A percentile compares a stretch with the other conserved stretches of the same genome.
phyloP scores from a whole-genome alignment of 2,888 invertebrate genomes.

The Nemurella pictetii region DNA sequence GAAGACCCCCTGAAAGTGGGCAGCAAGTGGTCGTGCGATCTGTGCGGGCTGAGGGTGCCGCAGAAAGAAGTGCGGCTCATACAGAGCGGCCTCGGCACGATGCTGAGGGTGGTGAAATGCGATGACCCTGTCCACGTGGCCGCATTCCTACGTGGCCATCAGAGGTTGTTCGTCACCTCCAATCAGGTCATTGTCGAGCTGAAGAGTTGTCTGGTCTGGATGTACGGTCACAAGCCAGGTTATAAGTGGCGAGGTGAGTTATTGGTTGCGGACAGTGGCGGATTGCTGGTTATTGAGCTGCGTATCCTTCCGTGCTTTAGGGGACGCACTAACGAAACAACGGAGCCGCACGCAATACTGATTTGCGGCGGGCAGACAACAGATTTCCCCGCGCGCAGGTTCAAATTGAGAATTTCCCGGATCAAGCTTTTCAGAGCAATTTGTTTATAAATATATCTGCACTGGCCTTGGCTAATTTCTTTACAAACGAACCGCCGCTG shows the following conservation, averaged over 20 bases:
- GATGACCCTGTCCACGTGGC: constrained; percentile 59
- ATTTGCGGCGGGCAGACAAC: no score
- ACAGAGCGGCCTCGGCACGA: constrained; percentile 53
- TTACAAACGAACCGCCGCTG: not conserved
- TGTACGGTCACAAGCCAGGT: constrained; percentile 61
- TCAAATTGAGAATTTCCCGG: no score
- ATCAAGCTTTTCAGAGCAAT: no score
- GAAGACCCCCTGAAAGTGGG: constrained; percentile 58
- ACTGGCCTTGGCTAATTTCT: no score
- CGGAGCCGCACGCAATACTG: no score
- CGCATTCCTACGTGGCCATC: constrained; percentile 59
- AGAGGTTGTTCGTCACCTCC: constrained; percentile 60
- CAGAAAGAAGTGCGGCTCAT: constrained; percentile 50
- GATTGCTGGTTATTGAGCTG: no score
- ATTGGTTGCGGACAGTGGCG: no score
- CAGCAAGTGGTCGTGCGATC: constrained; percentile 63
- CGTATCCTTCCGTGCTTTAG: no score
- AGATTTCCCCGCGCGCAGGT: no score
- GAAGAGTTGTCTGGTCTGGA: constrained; percentile 65
- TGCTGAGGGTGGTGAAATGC: constrained; percentile 57
- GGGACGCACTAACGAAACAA: no score
- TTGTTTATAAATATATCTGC: no score
- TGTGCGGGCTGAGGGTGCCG: constrained; percentile 57
- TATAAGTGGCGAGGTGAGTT: constrained; percentile 61
- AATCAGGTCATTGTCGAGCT: constrained; percentile 66